A percentile compares a stretch with the other conserved stretches of the same genome.
Conservation (phyloP, 2,113 vertebrate species). For the Dunckerocampus dactyliophorus region DNA sequence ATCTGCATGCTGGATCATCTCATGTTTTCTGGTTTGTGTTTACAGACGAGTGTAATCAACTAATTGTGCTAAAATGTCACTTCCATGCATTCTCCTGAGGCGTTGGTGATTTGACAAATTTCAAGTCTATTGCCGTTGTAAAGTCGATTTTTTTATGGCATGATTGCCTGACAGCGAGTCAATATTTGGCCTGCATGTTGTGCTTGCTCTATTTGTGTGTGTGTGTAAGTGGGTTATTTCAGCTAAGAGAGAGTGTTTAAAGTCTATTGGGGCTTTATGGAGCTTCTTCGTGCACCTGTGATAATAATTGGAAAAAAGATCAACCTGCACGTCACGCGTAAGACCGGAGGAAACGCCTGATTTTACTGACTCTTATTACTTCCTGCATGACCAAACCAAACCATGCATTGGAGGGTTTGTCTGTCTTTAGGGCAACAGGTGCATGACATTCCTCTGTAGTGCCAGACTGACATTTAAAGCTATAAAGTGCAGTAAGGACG, state of each 20-base stretch:
- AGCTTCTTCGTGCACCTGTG: conserved; percentile 6
- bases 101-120: conserved; percentile 1
- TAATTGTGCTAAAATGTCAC: too few relatives aligned
- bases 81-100: background rate
- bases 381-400: conserved; percentile 33
- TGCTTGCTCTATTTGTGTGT: conserved; percentile 12
- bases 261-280: conserved; percentile 21
- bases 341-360: background rate
- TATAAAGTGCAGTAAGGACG: conserved; percentile 36
- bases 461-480: conserved; percentile 26
- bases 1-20: too few relatives aligned
- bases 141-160: conserved; percentile 25
- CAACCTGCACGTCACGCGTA: conserved; percentile 8
- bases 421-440: conserved; percentile 46
- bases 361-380: conserved; percentile 41
- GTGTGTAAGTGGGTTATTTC: conserved; percentile 5
- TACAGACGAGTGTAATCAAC: too few relatives aligned
- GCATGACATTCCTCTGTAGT: conserved; percentile 30
- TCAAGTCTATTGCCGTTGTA: background rate
- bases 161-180: conserved; percentile 44
- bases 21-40: too few relatives aligned
- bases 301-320: conserved; percentile 12
- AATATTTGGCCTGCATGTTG: conserved; percentile 39
- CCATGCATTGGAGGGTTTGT: conserved; percentile 3
- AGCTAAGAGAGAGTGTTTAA: conserved; percentile 20